Evolutionary conservation across 2,888 invertebrate genomes (phyloP).

Genomic region (Margaritifera margaritifera): DNA sequence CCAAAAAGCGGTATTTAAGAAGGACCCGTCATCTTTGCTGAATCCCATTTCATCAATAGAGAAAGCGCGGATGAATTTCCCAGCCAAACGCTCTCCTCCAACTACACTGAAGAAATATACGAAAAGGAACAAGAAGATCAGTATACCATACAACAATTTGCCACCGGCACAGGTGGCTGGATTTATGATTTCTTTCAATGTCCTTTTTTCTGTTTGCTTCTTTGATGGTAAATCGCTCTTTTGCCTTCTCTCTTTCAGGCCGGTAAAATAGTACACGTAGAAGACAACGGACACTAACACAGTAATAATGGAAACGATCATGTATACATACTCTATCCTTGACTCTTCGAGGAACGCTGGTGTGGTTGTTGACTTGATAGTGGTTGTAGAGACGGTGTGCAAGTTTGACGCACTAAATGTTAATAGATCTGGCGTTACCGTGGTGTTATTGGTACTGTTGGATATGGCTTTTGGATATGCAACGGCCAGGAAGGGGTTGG

Average conservation of each 20-base stretch:
- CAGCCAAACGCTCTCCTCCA: constrained; percentile 51
- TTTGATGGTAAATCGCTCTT: background rate
- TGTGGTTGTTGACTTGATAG: background rate
- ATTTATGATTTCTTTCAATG: constrained; percentile 34
- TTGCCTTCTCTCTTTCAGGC: constrained; percentile 5
- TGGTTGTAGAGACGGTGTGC: background rate
- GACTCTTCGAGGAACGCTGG: constrained; percentile 26
- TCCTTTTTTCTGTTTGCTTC: constrained; percentile 1
- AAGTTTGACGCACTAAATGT: background rate
- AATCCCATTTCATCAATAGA: constrained; percentile 51
- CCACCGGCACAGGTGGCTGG: constrained; percentile 49
- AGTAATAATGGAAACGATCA: constrained; percentile 37
- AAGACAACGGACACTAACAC: constrained; percentile 33
- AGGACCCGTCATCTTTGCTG: constrained; percentile 41
- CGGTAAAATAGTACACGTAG: constrained; percentile 34
- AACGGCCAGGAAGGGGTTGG: constrained; percentile 50
- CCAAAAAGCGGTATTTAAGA: constrained; percentile 55
- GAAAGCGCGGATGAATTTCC: constrained; percentile 54
- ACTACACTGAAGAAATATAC: constrained; percentile 48
- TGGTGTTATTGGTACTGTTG: background rate
- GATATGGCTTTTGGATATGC: constrained; percentile 15
- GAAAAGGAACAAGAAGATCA: constrained; percentile 41
- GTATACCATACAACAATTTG: constrained; percentile 36
- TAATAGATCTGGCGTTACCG: background rate
- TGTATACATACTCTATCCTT: constrained; percentile 46